These are phyloP conservation scores for Chelonus formosanus DNA, from an alignment of 2,888 invertebrate genomes.

Conservation along the genomic window DNA sequence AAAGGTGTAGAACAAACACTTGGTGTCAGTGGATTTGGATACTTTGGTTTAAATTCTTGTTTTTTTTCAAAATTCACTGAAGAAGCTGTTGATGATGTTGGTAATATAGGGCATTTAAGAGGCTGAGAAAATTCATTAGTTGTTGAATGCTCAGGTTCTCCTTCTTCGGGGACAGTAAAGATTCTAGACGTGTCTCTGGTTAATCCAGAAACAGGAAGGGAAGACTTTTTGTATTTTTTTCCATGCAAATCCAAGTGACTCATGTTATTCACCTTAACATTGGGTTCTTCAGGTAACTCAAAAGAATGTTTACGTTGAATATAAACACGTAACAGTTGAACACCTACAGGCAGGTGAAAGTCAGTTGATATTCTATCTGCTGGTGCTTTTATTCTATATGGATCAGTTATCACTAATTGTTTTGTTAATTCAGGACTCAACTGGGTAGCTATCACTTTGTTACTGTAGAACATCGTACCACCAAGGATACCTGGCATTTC, in stretches of 20 bases:
- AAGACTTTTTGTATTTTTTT: conserved; percentile 42
- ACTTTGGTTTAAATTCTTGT: conserved; percentile 49
- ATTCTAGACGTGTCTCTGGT: conserved; percentile 82
- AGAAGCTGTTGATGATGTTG: conserved; percentile 41
- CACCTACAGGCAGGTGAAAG: conserved; percentile 81
- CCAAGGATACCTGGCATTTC: conserved; percentile 82
- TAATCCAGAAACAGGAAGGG: conserved; percentile 68
- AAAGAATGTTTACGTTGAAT: conserved; percentile 71
- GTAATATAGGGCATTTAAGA: conserved; percentile 39
- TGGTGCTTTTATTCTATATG: conserved; percentile 83
- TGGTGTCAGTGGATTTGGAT: conserved; percentile 73
- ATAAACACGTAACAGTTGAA: conserved; percentile 82
- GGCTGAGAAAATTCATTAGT: conserved; percentile 35
- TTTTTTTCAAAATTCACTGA: conserved; percentile 46
- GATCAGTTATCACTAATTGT: conserved; percentile 82
- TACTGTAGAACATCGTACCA: conserved; percentile 86
- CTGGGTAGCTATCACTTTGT: conserved; percentile 86
- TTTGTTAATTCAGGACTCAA: conserved; percentile 77
- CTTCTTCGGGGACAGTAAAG: conserved; percentile 85
- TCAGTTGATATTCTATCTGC: conserved; percentile 74
- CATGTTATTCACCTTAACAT: background rate
- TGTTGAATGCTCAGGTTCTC: conserved; percentile 56
- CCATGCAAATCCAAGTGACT: conserved; percentile 45
- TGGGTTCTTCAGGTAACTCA: conserved; percentile 35
- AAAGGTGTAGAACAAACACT: conserved; percentile 83